A percentile compares a stretch with the other conserved stretches of the same genome.
phyloP scores from a whole-genome alignment of 1,140 invertebrate genomes.

The Diploscapter pachys region DNA sequence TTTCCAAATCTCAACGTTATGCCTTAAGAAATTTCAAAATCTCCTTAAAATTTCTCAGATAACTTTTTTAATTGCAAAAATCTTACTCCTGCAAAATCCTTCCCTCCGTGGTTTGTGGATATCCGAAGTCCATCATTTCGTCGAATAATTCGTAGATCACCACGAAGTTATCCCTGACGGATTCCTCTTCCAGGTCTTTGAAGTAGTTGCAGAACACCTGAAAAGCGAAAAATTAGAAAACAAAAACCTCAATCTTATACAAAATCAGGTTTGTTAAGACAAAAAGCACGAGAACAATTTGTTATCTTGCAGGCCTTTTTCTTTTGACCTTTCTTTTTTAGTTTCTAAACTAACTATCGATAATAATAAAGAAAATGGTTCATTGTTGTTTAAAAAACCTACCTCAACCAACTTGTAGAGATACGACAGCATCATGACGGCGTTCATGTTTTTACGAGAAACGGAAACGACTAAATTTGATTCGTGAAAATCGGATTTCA shows the following conservation, averaged over 20 bases:
- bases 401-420: slow-evolving; percentile 88
- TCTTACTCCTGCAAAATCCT: slow-evolving; percentile 92
- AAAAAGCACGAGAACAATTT: too few relatives aligned
- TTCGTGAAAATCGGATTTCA: slow-evolving; percentile 59
- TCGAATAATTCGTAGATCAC: slow-evolving; percentile 97
- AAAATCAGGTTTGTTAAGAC: too few relatives aligned
- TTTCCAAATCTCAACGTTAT: too few relatives aligned
- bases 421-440: slow-evolving; percentile 91
- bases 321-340: too few relatives aligned
- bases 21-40: too few relatives aligned
- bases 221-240: background rate
- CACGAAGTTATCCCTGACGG: slow-evolving; percentile 98
- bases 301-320: too few relatives aligned
- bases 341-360: too few relatives aligned
- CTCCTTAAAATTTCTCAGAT: too few relatives aligned
- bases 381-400: background rate
- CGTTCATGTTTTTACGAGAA: slow-evolving; percentile 95
- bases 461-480: slow-evolving; percentile 77
- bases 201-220: slow-evolving; percentile 94
- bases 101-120: slow-evolving; percentile 97
- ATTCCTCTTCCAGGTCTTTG: slow-evolving; percentile 98
- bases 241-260: background rate
- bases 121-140: slow-evolving; percentile 98
- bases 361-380: too few relatives aligned
- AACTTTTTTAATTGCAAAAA: slow-evolving; percentile 24